A percentile compares a stretch with the other conserved stretches of the same genome.
phyloP scores from a whole-genome alignment of 2,113 vertebrate species.

The Cochlearius cochlearius region DNA sequence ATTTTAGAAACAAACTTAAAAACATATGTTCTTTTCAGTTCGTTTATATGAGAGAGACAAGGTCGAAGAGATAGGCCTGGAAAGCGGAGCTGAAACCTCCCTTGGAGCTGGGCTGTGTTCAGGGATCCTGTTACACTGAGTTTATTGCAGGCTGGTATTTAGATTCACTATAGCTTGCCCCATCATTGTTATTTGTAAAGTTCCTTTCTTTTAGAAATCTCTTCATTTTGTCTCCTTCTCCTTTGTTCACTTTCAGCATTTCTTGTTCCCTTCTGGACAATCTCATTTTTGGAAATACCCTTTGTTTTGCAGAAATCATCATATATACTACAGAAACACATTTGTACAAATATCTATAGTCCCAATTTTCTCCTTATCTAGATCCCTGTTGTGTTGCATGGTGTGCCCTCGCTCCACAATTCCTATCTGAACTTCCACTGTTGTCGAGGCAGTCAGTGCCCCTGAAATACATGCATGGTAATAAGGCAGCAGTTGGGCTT shows the following conservation, averaged over 20 bases:
- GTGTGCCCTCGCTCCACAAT: not conserved
- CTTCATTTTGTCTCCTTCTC: not conserved
- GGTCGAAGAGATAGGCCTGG: slow-evolving; percentile 33
- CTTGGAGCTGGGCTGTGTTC: not conserved
- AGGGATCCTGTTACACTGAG: not conserved
- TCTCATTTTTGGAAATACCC: not conserved
- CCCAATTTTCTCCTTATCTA: not conserved
- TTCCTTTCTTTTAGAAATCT: not conserved
- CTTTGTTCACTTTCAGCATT: not conserved
- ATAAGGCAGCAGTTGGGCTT: not conserved
- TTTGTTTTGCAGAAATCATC: not conserved
- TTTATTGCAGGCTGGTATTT: slow-evolving; percentile 6
- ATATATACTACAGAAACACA: not conserved
- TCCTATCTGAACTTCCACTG: not conserved
- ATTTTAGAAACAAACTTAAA: slow-evolving; percentile 57
- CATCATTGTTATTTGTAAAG: not conserved
- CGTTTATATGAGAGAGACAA: slow-evolving; percentile 42
- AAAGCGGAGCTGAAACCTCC: slow-evolving; percentile 38
- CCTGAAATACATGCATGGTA: not conserved
- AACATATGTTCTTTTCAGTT: slow-evolving; percentile 56
- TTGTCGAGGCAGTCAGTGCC: not conserved
- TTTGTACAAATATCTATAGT: not conserved
- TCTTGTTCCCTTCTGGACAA: not conserved
- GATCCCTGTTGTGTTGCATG: not conserved
- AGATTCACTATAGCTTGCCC: not conserved